phyloP scores from a whole-genome alignment of 2,888 invertebrate genomes.

The Andrena flavipes region DNA sequence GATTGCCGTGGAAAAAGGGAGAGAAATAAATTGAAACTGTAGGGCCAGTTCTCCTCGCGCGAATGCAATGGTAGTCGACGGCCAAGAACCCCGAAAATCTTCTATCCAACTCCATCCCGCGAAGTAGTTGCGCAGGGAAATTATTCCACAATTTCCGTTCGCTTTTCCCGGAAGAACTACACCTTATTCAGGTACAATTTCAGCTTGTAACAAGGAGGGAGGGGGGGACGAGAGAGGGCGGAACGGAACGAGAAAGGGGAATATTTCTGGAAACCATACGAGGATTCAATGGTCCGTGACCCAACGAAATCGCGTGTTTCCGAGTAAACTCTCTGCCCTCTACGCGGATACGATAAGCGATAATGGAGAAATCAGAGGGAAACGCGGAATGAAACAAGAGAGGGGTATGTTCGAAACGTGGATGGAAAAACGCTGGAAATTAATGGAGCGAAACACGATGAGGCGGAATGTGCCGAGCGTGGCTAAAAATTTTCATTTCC shows the following conservation, averaged over 20 bases:
- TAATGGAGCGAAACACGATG: neutral
- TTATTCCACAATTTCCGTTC: neutral
- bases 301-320: conserved; percentile 33
- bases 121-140: neutral
- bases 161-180: neutral
- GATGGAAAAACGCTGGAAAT: neutral
- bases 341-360: neutral
- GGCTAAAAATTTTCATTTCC: conserved; percentile 6
- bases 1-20: neutral
- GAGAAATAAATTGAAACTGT: neutral
- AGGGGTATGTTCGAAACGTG: neutral
- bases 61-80: neutral
- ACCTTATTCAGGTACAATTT: conserved; percentile 8
- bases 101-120: too few species aligned
- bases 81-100: too few species aligned
- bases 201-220: neutral
- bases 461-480: neutral
- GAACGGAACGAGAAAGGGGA: conserved; percentile 6
- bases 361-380: conserved; percentile 8
- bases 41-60: neutral
- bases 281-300: conserved; percentile 58
- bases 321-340: neutral
- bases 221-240: conserved; percentile 15
- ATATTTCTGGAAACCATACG: conserved; percentile 22
- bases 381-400: neutral